Evolutionary conservation across 2,797 vertebrate species (phyloP), one percentile per base, ranked within the genome.

Genomic region (Chelmon rostratus): DNA sequence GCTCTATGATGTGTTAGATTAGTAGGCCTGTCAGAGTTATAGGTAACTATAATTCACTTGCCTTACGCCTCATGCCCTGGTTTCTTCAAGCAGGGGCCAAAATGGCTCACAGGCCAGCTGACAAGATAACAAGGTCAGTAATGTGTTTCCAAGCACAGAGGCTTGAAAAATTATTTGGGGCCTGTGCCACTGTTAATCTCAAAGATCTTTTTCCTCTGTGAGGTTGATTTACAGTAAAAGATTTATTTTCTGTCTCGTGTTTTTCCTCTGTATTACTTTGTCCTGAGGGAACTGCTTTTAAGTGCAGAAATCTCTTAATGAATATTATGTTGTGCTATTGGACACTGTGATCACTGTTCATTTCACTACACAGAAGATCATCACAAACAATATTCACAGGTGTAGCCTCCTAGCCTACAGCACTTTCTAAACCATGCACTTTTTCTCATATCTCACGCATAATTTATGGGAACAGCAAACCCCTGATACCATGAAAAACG

Each of bases 61-160:
- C 16, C 21, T 61, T 47, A 23, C 10, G 19, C 46, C 31, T 68
- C 64, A 46, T 73, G 59, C 49, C 42, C 59, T 72, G 56, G 12
- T 76, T 78, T 81, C 31, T 59, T 81, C 23, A 69, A 78, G 44
- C 63, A 10, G 42, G 54, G 52, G 62, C 70, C 49, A 73, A 76
- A 73, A 68, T 25, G 71, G 37, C 33, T 78, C 68, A 73, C 58
- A 76, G 57, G 73, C 68, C 65, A 70, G 62, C 54, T 75, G 78
- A 78, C 63, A 86, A 80, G 70, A 84, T 78, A 74, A 76, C 54
- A 86, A 68, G 68, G 65, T 52, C 59, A 68, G 33, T 62, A 57
- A 74, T 76, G 61, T 76, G 65, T 83, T 81, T 76, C 66, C 46
- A 57, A n/a, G 37, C 25, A n/a, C 59, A 57, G 19, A 56, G 35